These are phyloP conservation scores for Drosophila paranaensis DNA, from an alignment of 2,888 invertebrate genomes.

Conservation along the genomic window DNA sequence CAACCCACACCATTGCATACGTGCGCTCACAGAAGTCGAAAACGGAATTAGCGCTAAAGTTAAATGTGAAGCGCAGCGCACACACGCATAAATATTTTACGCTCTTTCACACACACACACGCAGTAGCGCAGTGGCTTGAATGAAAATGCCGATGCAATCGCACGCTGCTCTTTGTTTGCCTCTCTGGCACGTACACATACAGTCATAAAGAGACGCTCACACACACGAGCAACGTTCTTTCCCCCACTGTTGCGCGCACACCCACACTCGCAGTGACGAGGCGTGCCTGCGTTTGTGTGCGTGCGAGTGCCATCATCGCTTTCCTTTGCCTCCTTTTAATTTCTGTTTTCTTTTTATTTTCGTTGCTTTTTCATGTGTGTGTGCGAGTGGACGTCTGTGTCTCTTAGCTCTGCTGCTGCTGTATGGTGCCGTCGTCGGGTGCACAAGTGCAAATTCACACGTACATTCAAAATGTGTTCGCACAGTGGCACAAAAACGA, in stretches of 20 bases:
- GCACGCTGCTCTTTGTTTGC: constrained; percentile 43
- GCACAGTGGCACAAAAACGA: constrained; percentile 65
- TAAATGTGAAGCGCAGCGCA: constrained; percentile 61
- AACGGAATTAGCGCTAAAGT: constrained; percentile 74
- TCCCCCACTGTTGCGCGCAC: constrained; percentile 7
- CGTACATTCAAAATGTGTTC: constrained; percentile 76
- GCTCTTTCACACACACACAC: constrained; percentile 38
- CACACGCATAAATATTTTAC: constrained; percentile 26
- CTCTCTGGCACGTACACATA: constrained; percentile 32
- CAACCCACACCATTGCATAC: constrained; percentile 43
- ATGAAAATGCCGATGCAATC: constrained; percentile 83
- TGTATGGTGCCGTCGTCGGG: constrained; percentile 41
- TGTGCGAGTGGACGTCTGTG: constrained; percentile 30
- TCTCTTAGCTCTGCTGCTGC: constrained; percentile 35
- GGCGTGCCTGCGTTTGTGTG: constrained; percentile 45
- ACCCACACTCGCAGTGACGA: constrained; percentile 41
- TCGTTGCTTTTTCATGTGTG: constrained; percentile 44
- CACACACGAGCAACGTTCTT: constrained; percentile 7
- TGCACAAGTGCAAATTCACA: constrained; percentile 81
- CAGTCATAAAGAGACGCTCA: constrained; percentile 10
- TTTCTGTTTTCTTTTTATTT: constrained; percentile 68
- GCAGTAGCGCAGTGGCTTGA: constrained; percentile 64
- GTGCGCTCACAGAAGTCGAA: constrained; percentile 57
- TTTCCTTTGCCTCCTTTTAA: constrained; percentile 71
- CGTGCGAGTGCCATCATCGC: constrained; percentile 71